A percentile compares a stretch with the other conserved stretches of the same genome.
These are phyloP conservation scores for Exocentrus adspersus DNA, from an alignment of 2,888 invertebrate genomes.

Conservation along the genomic window DNA sequence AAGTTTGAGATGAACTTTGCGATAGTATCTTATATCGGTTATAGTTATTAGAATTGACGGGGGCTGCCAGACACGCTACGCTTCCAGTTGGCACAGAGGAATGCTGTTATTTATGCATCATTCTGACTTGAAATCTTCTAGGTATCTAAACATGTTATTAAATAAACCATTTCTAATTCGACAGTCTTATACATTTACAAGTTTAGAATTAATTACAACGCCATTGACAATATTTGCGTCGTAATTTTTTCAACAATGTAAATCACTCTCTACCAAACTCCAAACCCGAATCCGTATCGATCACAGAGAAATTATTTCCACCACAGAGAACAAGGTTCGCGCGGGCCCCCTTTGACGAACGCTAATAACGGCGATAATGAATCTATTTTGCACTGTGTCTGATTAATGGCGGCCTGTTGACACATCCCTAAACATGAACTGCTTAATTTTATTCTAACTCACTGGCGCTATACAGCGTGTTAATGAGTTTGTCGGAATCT, in stretches of 20 bases:
- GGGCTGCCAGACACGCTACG: no score
- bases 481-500: slow-evolving; percentile 35
- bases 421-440: slow-evolving; percentile 16
- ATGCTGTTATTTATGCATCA: no score
- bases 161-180: no score
- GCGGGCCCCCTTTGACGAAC: slow-evolving; percentile 1
- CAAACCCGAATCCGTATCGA: neutral
- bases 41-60: neutral
- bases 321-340: slow-evolving; percentile 5
- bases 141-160: no score
- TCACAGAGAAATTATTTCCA: slow-evolving; percentile 1
- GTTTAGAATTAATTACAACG: no score
- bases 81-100: no score
- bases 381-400: slow-evolving; percentile 17
- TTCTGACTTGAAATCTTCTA: no score
- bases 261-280: no score
- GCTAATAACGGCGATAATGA: slow-evolving; percentile 14
- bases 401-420: slow-evolving; percentile 21
- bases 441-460: slow-evolving; percentile 22
- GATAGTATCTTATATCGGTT: slow-evolving; percentile 7
- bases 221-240: no score
- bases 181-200: no score
- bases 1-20: slow-evolving; percentile 14
- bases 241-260: no score
- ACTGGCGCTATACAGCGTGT: slow-evolving; percentile 21